Evolutionary conservation across 2,888 invertebrate species (phyloP).

Genomic region (Eilema griseolum): DNA sequence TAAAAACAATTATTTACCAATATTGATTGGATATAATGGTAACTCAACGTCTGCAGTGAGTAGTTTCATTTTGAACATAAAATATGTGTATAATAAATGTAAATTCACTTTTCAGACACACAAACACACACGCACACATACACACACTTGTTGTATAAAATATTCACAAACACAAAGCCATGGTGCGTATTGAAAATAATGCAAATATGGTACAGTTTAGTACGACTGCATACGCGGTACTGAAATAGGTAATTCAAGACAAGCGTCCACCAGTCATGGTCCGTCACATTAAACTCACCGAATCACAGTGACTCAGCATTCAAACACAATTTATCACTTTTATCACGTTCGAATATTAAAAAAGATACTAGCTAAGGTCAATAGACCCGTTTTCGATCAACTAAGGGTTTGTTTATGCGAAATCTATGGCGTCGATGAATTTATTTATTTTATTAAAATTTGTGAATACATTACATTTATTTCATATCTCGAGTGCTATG

Average conservation of each 20-base stretch:
- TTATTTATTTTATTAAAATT: neutral
- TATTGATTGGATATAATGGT: neutral
- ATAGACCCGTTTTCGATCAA: neutral
- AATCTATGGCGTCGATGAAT: neutral
- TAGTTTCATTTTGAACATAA: conserved; percentile 14
- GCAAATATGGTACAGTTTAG: conserved; percentile 8
- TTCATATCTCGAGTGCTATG: too few relatives aligned
- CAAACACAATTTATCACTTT: neutral
- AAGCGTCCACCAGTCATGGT: neutral
- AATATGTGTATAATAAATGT: neutral
- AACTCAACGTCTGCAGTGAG: conserved; percentile 3
- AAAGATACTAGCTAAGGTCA: neutral
- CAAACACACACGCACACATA: neutral
- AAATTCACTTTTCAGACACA: conserved; percentile 7
- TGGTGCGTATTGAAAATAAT: neutral
- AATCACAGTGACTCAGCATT: conserved; percentile 61
- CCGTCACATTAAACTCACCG: conserved; percentile 19
- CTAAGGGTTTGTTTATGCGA: neutral
- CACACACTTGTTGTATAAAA: neutral
- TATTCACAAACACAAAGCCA: conserved; percentile 8
- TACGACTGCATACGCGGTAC: conserved; percentile 14
- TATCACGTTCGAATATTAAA: conserved; percentile 20
- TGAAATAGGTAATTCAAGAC: conserved; percentile 13
- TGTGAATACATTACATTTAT: too few relatives aligned
- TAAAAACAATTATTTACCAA: conserved; percentile 11